Evolutionary conservation across 2,888 invertebrate species (phyloP).

Genomic region (Falcaria lacertinaria): DNA sequence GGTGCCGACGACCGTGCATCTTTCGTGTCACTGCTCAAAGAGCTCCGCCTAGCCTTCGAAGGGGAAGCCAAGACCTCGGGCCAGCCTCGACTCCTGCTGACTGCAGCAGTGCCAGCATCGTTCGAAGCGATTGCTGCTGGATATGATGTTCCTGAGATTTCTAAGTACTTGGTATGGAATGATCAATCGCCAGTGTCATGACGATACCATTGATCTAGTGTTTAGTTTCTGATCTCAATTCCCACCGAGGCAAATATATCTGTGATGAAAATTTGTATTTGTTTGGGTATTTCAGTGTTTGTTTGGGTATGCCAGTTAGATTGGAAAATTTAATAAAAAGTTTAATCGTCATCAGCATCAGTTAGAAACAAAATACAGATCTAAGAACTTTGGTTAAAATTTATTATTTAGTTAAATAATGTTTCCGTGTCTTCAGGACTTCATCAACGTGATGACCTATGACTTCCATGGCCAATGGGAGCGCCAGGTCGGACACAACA

Average conservation of each 20-base stretch:
- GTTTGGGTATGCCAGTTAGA: too few species aligned
- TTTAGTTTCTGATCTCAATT: too few species aligned
- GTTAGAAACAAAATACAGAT: too few species aligned
- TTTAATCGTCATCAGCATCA: too few species aligned
- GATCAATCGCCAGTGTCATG: neutral
- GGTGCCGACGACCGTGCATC: constrained; percentile 92
- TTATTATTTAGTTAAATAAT: neutral
- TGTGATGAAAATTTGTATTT: too few species aligned
- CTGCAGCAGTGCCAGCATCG: constrained; percentile 95
- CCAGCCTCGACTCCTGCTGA: constrained; percentile 87
- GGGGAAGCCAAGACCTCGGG: constrained; percentile 94
- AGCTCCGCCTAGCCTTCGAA: constrained; percentile 94
- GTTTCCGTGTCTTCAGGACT: constrained; percentile 80
- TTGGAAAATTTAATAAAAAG: too few species aligned
- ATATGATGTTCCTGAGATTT: constrained; percentile 95
- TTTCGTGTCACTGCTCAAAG: constrained; percentile 90
- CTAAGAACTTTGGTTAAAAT: neutral
- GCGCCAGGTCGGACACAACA: constrained; percentile 94
- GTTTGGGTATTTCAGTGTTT: too few species aligned
- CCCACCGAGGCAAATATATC: too few species aligned
- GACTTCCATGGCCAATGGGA: constrained; percentile 98
- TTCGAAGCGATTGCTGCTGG: constrained; percentile 96
- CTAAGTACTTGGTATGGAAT: constrained; percentile 86
- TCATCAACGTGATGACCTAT: constrained; percentile 97
- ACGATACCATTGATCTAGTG: too few species aligned